These are phyloP conservation scores for Petaurus breviceps DNA, from an alignment of 2,113 vertebrate genomes.

Conservation along the genomic window DNA sequence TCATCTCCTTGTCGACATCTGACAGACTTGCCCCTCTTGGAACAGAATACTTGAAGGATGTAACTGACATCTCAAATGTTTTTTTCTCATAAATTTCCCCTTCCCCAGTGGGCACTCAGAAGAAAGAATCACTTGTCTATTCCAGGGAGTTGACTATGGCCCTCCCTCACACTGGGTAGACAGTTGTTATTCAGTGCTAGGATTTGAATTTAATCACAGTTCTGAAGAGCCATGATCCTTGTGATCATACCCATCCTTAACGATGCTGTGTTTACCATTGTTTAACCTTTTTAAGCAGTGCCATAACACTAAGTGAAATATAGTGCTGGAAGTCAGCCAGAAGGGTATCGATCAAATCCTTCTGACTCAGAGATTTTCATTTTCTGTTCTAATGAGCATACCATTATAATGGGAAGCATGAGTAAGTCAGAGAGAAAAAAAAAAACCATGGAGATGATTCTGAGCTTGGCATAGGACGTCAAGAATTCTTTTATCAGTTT, in stretches of 20 bases:
- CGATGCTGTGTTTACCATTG: not conserved
- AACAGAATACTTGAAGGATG: not conserved
- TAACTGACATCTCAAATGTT: not conserved
- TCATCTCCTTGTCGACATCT: not conserved
- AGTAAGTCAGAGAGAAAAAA: not conserved
- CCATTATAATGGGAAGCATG: not conserved
- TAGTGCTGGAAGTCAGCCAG: not conserved
- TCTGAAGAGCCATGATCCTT: not conserved
- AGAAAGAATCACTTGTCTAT: not conserved
- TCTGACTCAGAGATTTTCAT: not conserved
- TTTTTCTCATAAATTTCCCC: not conserved
- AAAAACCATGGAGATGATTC: not conserved
- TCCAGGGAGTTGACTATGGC: not conserved
- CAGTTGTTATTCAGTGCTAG: not conserved
- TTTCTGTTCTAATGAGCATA: not conserved
- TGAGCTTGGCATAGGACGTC: not conserved
- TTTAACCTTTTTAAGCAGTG: constrained; percentile 9
- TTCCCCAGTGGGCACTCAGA: not conserved
- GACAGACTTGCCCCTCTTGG: too few species aligned
- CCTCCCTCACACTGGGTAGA: not conserved
- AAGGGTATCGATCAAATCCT: not conserved
- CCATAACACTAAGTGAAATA: constrained; percentile 26
- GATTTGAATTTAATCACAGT: not conserved
- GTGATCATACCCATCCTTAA: not conserved
- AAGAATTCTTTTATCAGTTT: not conserved